Base-by-base conservation (phyloP, 2,797 vertebrate genomes). In the Sebastes reedi region DNA sequence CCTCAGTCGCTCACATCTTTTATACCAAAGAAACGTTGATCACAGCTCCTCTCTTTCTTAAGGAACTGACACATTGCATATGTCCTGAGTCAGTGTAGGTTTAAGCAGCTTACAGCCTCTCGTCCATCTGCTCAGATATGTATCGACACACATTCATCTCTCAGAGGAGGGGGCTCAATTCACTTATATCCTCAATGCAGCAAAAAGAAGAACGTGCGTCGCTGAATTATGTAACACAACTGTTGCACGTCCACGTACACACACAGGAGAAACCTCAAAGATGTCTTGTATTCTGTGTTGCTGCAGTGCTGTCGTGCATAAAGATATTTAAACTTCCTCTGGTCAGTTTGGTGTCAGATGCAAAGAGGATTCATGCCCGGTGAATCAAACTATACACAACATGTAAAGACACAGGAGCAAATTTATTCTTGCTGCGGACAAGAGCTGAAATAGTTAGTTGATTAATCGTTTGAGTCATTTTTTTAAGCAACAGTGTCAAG, bases 51-150 rank as follows among this genome's bases (percentile, higher is more conserved):
- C 69, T 80, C 67, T 61, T 22, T 72, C 65, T 78, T 69, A 67
- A 73, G 76, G 65, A 90, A 67, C 56, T 55, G 42, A 74, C 64
- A 76, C 86, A 77, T 64, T 79, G 79, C 77, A 64, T 62, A 80
- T 79, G 75, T 77, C 87, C 87, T 90, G 91, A 93, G 87, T 94
- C 92, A 93, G 93, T 88, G 27, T 61, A 74, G 72, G 67, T 71
- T 89, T 94, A 94, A 95, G 93, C 87, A 87, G 93, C 94, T 95
- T 95, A 95, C 69, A 61, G 76, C 85, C 61, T 84, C 72, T 24
- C 9, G 36, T 87, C 83, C 67, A 80, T 90, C 88, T 90, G 77
- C 86, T 90, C 54, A 87, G 89, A 89, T 91, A 88, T 91, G 87
- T 89, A 93, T 92, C 86, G 77, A 79, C 84, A 67, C 75, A 69